A percentile compares a stretch with the other conserved stretches of the same genome.
These are phyloP conservation scores for Creontiades dilutus DNA, from an alignment of 2,888 invertebrate genomes.

Conservation along the genomic window DNA sequence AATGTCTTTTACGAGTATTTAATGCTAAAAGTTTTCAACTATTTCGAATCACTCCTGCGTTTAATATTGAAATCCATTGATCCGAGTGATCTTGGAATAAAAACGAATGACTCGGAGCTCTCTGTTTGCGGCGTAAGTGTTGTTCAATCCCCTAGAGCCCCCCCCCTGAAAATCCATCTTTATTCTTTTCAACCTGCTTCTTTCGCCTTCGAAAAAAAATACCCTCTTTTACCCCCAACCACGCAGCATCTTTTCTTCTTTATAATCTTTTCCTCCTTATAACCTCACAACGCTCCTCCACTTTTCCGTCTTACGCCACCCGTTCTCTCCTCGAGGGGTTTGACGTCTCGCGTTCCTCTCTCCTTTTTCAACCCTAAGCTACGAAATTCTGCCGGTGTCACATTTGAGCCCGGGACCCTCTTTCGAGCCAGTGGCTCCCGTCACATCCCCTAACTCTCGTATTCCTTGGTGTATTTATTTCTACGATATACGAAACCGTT, in stretches of 20 bases:
- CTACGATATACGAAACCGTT: neutral
- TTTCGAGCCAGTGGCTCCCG: slow-evolving; percentile 10
- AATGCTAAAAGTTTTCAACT: too few species aligned
- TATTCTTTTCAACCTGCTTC: too few species aligned
- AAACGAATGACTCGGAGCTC: too few species aligned
- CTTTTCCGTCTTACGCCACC: slow-evolving; percentile 41
- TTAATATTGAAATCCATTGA: too few species aligned
- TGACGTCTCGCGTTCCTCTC: slow-evolving; percentile 19
- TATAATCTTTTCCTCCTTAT: slow-evolving; percentile 17
- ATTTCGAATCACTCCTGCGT: too few species aligned
- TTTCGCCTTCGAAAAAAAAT: too few species aligned
- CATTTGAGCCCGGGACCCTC: neutral
- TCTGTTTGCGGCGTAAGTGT: too few species aligned
- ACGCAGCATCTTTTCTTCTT: slow-evolving; percentile 45
- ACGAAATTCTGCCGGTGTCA: neutral
- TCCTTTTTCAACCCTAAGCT: neutral
- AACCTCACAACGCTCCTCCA: neutral
- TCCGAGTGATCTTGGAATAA: too few species aligned
- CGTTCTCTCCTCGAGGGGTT: neutral
- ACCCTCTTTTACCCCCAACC: neutral
- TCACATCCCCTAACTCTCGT: neutral
- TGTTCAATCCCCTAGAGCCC: too few species aligned
- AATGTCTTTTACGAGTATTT: too few species aligned
- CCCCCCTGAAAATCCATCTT: too few species aligned
- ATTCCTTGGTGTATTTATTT: neutral